Base-by-base conservation (phyloP, 2,113 vertebrate genomes). In the Regulus satrapa region DNA sequence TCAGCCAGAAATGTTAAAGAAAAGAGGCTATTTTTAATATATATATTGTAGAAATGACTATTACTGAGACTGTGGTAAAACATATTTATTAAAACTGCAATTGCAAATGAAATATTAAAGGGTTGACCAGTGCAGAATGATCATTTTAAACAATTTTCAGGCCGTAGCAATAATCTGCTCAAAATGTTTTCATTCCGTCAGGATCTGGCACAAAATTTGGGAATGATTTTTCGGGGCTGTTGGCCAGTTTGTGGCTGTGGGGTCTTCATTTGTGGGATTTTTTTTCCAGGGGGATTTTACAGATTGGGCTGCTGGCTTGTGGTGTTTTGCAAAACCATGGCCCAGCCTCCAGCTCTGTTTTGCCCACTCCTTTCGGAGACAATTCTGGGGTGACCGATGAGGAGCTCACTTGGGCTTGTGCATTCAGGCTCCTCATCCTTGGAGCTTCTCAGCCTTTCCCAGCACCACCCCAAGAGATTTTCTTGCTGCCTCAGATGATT, bases 301-400 rank as follows among this genome's bases (percentile, higher is more conserved):
- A 8, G 55, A 86, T 52, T 41, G 0, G 1, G 20, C 20, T 43
- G 4, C 32, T 43, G 58, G 8, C 7, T 20, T 5, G 54, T 6
- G 5, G 20, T 2, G 1, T 49, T 64, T 0, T 17, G 26, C 45
- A 6, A 48, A 78, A 28, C 0, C 25, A 8, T 6, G 6, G 13
- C 32, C 7, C 19, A 8, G 0, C 16, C 36, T 48, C 59, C 5
- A 25, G 20, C 36, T 68, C 29, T 16, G 5, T 3, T 80, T 59
- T 64, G n/a, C n/a, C n/a, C n/a, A n/a, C n/a, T n/a, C n/a, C n/a
- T n/a, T n/a, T n/a, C n/a, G n/a, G n/a, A n/a, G n/a, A n/a, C n/a
- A n/a, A n/a, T n/a, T n/a, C n/a, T n/a, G n/a, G n/a, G n/a, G n/a
- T n/a, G n/a, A n/a, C n/a, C n/a, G n/a, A n/a, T n/a, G n/a, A n/a